A percentile compares a stretch with the other conserved stretches of the same genome.
Evolutionary conservation across 2,888 invertebrate species (phyloP).

Genomic region (Eucriotettix oculatus): DNA sequence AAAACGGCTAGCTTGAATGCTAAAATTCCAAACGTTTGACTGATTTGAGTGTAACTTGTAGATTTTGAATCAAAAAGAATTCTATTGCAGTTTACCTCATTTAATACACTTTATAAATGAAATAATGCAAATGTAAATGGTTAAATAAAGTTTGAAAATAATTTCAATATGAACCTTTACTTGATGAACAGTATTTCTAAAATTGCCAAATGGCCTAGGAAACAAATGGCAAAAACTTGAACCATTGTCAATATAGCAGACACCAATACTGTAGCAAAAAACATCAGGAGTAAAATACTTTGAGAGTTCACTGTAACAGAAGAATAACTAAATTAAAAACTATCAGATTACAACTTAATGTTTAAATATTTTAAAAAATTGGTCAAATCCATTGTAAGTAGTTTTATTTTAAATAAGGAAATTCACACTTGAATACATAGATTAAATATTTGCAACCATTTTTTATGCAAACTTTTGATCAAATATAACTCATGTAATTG

Average conservation of each 20-base stretch:
- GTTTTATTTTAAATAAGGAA: not conserved
- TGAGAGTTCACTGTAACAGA: constrained; percentile 15
- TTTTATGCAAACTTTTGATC: not conserved
- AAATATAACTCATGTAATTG: not conserved
- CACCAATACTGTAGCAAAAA: constrained; percentile 19
- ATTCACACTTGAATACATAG: not conserved
- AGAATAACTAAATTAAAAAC: not conserved
- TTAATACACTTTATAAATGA: not conserved
- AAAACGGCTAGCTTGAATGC: too few species aligned
- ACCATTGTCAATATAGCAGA: constrained; percentile 18
- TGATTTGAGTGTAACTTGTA: too few species aligned
- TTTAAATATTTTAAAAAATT: not conserved
- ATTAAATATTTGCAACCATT: not conserved
- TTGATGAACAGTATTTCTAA: constrained; percentile 9
- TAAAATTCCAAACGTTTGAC: too few species aligned
- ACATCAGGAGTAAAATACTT: constrained; percentile 20
- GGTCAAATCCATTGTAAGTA: too few species aligned
- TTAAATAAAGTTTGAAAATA: not conserved
- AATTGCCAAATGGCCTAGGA: constrained; percentile 16
- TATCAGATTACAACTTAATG: not conserved
- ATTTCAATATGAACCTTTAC: constrained; percentile 12
- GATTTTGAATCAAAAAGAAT: too few species aligned
- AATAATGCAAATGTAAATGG: not conserved
- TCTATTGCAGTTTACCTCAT: not conserved
- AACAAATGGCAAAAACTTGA: constrained; percentile 20